Conservation (phyloP, 2,888 invertebrate genomes). For the Acleris holmiana region DNA sequence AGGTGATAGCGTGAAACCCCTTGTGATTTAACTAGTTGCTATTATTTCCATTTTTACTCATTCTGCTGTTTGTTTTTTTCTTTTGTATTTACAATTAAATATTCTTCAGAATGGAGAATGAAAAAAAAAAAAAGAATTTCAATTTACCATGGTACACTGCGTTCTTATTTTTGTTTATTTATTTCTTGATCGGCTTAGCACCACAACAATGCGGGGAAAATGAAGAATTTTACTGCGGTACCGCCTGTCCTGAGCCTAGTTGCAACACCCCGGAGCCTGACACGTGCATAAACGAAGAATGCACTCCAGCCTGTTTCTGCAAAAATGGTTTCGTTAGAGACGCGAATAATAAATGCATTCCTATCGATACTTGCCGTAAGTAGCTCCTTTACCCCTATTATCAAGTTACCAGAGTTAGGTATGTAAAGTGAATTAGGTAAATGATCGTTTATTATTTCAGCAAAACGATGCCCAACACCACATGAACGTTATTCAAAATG, state of each 20-base stretch:
- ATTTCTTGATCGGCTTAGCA: background rate
- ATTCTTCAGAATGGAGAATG: no score
- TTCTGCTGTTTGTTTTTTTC: no score
- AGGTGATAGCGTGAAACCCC: no score
- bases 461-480: slow-evolving; percentile 8
- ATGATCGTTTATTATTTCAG: slow-evolving; percentile 2
- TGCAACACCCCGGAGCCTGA: background rate
- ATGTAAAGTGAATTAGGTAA: no score
- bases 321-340: slow-evolving; percentile 4
- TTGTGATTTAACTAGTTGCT: no score
- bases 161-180: no score
- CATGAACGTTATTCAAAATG: slow-evolving; percentile 13
- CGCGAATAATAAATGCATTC: slow-evolving; percentile 3
- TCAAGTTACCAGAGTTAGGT: no score
- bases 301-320: slow-evolving; percentile 2
- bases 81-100: no score
- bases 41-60: no score
- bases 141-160: no score
- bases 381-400: no score
- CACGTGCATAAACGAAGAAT: background rate
- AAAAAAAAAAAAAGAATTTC: no score
- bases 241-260: slow-evolving; percentile 3
- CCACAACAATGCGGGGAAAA: background rate
- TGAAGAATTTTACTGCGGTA: slow-evolving; percentile 1
- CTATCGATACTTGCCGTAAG: slow-evolving; percentile 3